Evolutionary conservation across 2,113 vertebrate genomes (phyloP).

Genomic region (Gasterosteus aculeatus): DNA sequence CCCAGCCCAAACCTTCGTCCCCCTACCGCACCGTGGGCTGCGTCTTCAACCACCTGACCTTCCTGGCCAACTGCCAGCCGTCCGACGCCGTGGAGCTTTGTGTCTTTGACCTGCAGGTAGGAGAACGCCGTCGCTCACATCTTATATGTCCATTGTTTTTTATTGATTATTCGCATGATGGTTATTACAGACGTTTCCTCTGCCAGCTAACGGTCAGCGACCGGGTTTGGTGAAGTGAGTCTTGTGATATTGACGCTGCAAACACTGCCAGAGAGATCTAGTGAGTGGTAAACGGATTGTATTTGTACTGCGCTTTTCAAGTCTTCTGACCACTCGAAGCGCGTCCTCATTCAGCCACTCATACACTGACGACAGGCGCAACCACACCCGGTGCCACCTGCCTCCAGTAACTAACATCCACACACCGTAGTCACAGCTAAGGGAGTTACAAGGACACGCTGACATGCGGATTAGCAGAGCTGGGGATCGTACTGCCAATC

Average conservation of each 20-base stretch:
- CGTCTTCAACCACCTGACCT: conserved; percentile 92
- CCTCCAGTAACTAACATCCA: too few relatives aligned
- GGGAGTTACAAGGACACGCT: too few relatives aligned
- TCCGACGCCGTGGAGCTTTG: conserved; percentile 90
- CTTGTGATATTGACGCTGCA: not conserved
- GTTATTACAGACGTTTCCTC: not conserved
- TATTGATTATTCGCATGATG: not conserved
- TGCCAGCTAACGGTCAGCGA: not conserved
- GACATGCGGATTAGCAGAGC: too few relatives aligned
- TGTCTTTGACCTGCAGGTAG: conserved; percentile 88
- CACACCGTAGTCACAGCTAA: too few relatives aligned
- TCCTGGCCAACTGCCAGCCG: conserved; percentile 94
- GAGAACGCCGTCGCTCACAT: not conserved
- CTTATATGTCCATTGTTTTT: not conserved
- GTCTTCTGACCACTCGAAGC: too few relatives aligned
- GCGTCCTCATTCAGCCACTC: too few relatives aligned
- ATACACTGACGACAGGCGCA: too few relatives aligned
- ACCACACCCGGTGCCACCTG: too few relatives aligned
- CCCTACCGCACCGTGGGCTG: conserved; percentile 93
- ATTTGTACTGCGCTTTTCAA: too few relatives aligned
- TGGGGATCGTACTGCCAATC: too few relatives aligned
- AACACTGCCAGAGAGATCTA: not conserved
- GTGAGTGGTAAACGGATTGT: not conserved
- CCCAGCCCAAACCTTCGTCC: conserved; percentile 87
- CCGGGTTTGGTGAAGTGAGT: conserved; percentile 4